Base-by-base conservation (phyloP, 2,797 vertebrate species). In the Cetoscarus ocellatus region DNA sequence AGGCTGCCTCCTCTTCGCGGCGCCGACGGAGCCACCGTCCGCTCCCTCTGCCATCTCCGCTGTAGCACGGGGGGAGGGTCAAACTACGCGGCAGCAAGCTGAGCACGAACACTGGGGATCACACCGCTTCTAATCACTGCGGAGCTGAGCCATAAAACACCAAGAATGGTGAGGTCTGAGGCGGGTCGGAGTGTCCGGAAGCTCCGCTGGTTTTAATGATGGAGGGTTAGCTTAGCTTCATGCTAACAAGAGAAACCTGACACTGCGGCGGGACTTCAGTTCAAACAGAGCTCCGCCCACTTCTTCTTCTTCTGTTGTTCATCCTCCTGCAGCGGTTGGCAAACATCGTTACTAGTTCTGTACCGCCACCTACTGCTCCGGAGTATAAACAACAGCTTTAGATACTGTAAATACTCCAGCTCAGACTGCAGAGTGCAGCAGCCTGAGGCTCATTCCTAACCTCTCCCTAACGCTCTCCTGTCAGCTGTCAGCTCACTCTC, bases 11-110 rank as follows among this genome's bases (percentile, higher is more conserved):
- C 70, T 88, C 56, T 80, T 85, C 4, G 40, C 71, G n/a, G 73
- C 0, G 56, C 36, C 14, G 1, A 19, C 15, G 0, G 74, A 12
- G 0, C 73, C 67, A 52, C 71, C 34, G 64, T 87, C 85, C 39
- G 72, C 65, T 61, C 63, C 68, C 19, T 89, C 86, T 2, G 82
- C 78, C 90, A 90, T 91, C 44, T 11, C 34, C 3, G 47, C 38
- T 17, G n/a, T 0, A 0, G 17, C 1, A 11, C 36, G 8, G 5
- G 6, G 10, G 27, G 13, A 49, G 27, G 27, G 27, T 7, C 0
- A 15, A 48, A 36, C 5, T 11, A 27, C n/a, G 14, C 38, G 5
- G 49, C 6, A 0, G 6, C 35, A 14, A 39, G 12, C 5, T 3
- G 6, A 58, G 44, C 36, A 17, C 19, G 1, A 10, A 54, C 34